Base-by-base conservation (phyloP, 2,797 vertebrate genomes). In the Xiphorhynchus erythropygius region DNA sequence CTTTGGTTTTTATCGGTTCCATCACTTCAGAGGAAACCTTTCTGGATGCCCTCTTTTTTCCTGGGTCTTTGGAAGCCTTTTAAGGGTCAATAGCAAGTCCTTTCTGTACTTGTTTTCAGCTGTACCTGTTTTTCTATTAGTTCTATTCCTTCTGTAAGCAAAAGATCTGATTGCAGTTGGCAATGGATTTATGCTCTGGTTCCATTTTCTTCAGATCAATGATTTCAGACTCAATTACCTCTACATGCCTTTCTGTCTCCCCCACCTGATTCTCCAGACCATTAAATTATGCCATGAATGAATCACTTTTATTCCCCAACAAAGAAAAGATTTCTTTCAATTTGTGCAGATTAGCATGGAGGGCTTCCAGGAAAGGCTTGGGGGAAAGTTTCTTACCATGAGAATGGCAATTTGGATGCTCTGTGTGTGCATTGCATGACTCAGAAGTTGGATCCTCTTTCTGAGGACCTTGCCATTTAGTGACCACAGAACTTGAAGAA, bases 281-380 rank as follows among this genome's bases (percentile, higher is more conserved):
- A 92, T 93, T 96, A 96, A 79, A 93, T 94, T 91, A 80, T 84
- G 60, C 87, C 63, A 25, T 32, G 73, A 97, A 91, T 85, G 74
- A 91, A 79, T 91, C 56, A 83, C 87, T 94, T 95, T 87, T 89
- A 59, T 77, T 82, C 55, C 84, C 23, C 87, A 89, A 52, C 71
- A 94, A 87, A 94, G 79, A 70, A 88, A 86, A 67, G 73, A 55
- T 89, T 94, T 94, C 76, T 96, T 97, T 97, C 89, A 82, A 56
- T 93, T 93, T 96, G 86, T 89, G 73, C 84, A 71, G 94, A 90
- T 96, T 92, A 94, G 60, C 55, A 53, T 74, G 71, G 91, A 96
- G 37, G 11, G 39, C 59, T 95, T 96, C 89, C 93, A 91, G 87
- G 63, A 89, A 73, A 90, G 59, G 70, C 59, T 84, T 52, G 62